Conservation (phyloP, 2,113 vertebrate species). For the Phaethornis superciliosus region DNA sequence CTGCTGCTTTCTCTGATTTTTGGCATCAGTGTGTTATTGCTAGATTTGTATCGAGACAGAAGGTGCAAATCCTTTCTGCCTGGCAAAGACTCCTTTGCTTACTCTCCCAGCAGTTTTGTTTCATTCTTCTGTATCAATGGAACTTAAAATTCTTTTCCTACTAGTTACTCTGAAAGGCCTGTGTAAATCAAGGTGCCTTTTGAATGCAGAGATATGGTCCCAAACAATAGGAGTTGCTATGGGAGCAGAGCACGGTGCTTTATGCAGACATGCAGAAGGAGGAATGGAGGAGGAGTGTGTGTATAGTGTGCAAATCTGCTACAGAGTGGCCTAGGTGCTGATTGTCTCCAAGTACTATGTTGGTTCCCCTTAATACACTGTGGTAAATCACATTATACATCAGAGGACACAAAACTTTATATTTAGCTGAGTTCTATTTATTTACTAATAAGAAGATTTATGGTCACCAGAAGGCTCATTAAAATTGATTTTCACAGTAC, state of each 20-base stretch:
- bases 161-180: neutral
- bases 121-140: neutral
- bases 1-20: neutral
- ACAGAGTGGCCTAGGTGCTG: neutral
- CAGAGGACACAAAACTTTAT: slow-evolving; percentile 24
- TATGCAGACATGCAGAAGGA: neutral
- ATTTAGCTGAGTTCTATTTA: slow-evolving; percentile 57
- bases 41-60: neutral
- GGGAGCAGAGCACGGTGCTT: neutral
- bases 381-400: slow-evolving; percentile 25
- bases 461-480: slow-evolving; percentile 33
- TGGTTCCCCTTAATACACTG: neutral
- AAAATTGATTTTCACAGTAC: slow-evolving; percentile 64
- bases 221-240: slow-evolving; percentile 43
- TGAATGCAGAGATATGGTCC: neutral
- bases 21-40: neutral
- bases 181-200: slow-evolving; percentile 27
- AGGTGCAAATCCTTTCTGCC: neutral
- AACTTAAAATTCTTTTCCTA: neutral
- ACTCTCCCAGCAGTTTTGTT: neutral
- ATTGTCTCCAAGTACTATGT: neutral
- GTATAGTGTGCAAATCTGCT: neutral
- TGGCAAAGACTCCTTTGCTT: neutral
- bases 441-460: slow-evolving; percentile 60
- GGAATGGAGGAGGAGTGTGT: neutral